A percentile compares a stretch with the other conserved stretches of the same genome.
These are phyloP conservation scores for Galemys pyrenaicus DNA, from an alignment of 2,113 vertebrate genomes.

Conservation along the genomic window DNA sequence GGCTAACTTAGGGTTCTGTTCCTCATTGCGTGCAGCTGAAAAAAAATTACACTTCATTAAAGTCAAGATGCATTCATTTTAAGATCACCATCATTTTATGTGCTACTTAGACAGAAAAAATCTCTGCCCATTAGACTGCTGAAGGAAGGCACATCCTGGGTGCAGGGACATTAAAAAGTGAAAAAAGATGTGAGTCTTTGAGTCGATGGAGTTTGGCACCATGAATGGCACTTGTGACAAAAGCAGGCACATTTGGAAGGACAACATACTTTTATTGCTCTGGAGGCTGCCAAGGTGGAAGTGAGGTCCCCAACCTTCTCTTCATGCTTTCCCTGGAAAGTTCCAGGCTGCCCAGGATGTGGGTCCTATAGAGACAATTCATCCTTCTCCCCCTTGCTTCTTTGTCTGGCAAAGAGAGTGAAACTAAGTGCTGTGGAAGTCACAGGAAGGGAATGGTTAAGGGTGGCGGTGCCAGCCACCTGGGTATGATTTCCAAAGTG, in stretches of 20 bases:
- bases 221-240: neutral
- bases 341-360: neutral
- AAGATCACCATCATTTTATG: neutral
- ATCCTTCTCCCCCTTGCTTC: neutral
- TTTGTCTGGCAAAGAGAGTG: neutral
- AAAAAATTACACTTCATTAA: neutral
- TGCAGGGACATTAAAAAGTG: slow-evolving; percentile 28
- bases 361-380: neutral
- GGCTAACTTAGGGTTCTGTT: neutral
- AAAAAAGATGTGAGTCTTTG: neutral
- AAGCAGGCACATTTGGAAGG: neutral
- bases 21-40: neutral
- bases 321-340: neutral
- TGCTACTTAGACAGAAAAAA: neutral
- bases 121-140: neutral
- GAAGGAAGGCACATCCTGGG: neutral
- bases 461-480: rapidly evolving
- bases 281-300: neutral
- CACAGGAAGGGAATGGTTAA: neutral
- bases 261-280: neutral
- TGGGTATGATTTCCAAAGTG: neutral
- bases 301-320: neutral
- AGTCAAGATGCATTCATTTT: neutral
- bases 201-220: neutral
- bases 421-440: no score